These are phyloP conservation scores for Siphamia tubifer DNA, from an alignment of 2,113 vertebrate species.

Conservation along the genomic window DNA sequence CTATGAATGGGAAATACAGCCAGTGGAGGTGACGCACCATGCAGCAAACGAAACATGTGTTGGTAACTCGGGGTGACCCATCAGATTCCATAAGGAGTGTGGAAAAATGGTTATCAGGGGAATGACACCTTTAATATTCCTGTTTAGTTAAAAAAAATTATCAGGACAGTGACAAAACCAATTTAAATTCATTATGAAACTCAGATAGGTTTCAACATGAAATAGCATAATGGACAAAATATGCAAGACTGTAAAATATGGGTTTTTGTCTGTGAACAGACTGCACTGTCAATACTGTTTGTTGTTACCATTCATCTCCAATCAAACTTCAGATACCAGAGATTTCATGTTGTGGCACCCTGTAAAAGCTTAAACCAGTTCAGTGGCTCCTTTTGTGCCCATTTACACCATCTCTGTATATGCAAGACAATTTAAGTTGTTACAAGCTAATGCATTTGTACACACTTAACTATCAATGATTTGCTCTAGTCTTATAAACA, in stretches of 20 bases:
- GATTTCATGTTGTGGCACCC: background rate
- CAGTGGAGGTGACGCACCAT: no score
- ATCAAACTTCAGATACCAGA: background rate
- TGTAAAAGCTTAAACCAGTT: background rate
- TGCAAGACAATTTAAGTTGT: background rate
- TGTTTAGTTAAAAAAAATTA: background rate
- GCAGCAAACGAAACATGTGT: no score
- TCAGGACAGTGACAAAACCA: background rate
- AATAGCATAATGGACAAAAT: slow-evolving; percentile 10
- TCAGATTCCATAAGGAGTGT: no score
- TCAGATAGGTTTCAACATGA: slow-evolving; percentile 39
- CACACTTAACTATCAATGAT: background rate
- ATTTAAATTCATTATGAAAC: background rate
- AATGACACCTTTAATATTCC: no score
- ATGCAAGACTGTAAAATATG: slow-evolving; percentile 44
- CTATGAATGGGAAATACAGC: no score
- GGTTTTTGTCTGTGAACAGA: background rate
- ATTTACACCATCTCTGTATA: background rate
- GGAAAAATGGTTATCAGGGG: no score
- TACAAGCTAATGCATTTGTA: background rate
- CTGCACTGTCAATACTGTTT: slow-evolving; percentile 4
- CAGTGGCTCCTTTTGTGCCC: background rate
- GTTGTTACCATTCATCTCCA: slow-evolving; percentile 9
- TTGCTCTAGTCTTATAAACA: slow-evolving; percentile 1
- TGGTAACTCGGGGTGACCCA: no score